Conservation (phyloP, 1,140 invertebrate genomes). For the Archivesica marissinica region DNA sequence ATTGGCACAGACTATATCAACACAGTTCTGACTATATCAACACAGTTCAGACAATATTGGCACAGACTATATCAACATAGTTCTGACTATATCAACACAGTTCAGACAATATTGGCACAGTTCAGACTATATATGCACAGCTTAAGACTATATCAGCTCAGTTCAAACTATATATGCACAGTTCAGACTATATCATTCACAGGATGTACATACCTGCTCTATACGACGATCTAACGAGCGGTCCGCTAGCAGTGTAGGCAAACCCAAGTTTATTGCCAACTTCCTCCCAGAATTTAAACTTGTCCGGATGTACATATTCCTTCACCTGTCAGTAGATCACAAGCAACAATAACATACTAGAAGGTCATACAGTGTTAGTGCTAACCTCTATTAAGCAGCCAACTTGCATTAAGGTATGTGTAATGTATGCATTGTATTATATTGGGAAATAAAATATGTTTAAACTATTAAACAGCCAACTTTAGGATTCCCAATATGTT, state of each 20-base stretch:
- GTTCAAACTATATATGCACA: not conserved
- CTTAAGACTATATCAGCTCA: not conserved
- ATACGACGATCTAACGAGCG: slow-evolving; percentile 98
- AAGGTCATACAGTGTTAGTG: no score
- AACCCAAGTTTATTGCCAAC: slow-evolving; percentile 95
- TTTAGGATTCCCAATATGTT: no score
- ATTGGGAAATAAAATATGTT: no score
- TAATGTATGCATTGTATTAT: no score
- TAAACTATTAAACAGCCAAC: no score
- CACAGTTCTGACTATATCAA: not conserved
- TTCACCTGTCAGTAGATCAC: slow-evolving; percentile 87
- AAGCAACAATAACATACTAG: no score
- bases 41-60: not conserved
- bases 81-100: not conserved
- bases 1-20: not conserved
- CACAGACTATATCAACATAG: not conserved
- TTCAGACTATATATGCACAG: not conserved
- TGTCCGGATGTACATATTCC: slow-evolving; percentile 98
- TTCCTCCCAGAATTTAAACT: slow-evolving; percentile 95
- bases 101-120: not conserved
- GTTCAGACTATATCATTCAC: not conserved
- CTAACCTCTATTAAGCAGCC: no score
- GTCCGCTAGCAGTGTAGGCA: slow-evolving; percentile 98
- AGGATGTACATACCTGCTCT: slow-evolving; percentile 92
- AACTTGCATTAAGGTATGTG: no score